Percentiles rank a stretch among this genome's conserved stretches.
phyloP scores from a whole-genome alignment of 2,113 vertebrate species.

The Tachuris rubrigastra region DNA sequence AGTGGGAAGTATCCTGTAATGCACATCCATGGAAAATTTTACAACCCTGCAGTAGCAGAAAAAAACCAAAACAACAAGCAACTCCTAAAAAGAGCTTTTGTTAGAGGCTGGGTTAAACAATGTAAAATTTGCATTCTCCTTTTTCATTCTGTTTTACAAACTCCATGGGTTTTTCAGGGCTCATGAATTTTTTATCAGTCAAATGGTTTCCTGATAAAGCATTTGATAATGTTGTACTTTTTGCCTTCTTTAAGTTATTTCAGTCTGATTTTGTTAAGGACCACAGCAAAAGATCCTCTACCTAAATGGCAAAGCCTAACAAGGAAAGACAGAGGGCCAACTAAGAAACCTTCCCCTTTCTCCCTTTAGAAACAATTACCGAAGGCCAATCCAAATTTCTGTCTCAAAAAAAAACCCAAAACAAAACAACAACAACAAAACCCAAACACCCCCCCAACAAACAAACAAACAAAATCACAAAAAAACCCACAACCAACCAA shows the following conservation, averaged over 20 bases:
- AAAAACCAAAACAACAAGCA: not conserved
- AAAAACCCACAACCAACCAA: too few relatives aligned
- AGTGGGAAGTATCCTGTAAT: not conserved
- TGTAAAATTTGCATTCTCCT: not conserved
- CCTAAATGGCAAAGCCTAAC: not conserved
- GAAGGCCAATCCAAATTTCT: not conserved
- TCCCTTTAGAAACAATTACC: not conserved
- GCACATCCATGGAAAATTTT: not conserved
- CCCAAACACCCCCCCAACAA: too few relatives aligned
- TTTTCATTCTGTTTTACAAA: not conserved
- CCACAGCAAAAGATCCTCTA: not conserved
- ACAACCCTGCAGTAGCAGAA: not conserved
- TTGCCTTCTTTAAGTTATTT: not conserved
- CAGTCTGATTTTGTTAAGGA: not conserved
- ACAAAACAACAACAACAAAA: not conserved
- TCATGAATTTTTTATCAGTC: not conserved
- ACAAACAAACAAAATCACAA: not conserved
- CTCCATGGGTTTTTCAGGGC: fast-evolving
- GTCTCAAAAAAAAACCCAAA: not conserved
- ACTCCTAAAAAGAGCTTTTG: not conserved
- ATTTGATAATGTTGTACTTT: not conserved
- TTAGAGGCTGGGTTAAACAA: not conserved
- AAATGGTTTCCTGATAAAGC: not conserved
- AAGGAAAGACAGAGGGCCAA: not conserved
- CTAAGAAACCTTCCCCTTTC: not conserved